A percentile compares a stretch with the other conserved stretches of the same genome.
These are phyloP conservation scores for Spodoptera picta DNA, from an alignment of 2,888 invertebrate species.

Conservation along the genomic window DNA sequence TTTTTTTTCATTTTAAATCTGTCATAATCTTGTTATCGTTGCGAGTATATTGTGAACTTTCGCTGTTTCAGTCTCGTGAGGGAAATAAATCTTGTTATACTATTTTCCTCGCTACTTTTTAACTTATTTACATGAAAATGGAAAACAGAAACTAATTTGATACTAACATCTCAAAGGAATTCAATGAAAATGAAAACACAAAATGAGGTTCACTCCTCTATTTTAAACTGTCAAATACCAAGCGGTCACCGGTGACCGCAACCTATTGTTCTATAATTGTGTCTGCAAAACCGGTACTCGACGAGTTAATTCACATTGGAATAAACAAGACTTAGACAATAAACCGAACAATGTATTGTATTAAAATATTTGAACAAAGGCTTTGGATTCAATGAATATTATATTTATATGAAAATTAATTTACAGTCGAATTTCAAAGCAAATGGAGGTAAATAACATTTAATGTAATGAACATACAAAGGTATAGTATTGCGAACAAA, in stretches of 20 bases:
- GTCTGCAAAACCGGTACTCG: no score
- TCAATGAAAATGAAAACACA: constrained; percentile 3
- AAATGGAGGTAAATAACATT: constrained; percentile 9
- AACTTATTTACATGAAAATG: constrained; percentile 62
- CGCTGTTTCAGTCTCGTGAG: background rate
- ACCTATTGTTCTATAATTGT: no score
- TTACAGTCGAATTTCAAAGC: constrained; percentile 8
- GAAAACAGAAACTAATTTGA: constrained; percentile 61
- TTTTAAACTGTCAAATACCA: no score
- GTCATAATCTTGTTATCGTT: background rate
- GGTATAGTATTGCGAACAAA: constrained; percentile 7
- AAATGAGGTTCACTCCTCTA: no score
- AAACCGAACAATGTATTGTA: no score
- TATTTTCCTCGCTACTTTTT: constrained; percentile 37
- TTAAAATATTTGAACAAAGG: no score
- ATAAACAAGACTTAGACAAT: no score
- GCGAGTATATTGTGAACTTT: background rate
- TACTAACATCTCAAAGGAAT: constrained; percentile 33
- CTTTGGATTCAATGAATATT: no score
- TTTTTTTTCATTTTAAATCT: constrained; percentile 3
- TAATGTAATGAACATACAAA: constrained; percentile 6
- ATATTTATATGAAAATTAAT: constrained; percentile 9
- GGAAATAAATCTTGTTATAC: constrained; percentile 5
- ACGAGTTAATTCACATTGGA: no score
- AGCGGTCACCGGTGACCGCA: no score